Conservation (phyloP, 2,113 vertebrate species). For the Syngnathus floridae region DNA sequence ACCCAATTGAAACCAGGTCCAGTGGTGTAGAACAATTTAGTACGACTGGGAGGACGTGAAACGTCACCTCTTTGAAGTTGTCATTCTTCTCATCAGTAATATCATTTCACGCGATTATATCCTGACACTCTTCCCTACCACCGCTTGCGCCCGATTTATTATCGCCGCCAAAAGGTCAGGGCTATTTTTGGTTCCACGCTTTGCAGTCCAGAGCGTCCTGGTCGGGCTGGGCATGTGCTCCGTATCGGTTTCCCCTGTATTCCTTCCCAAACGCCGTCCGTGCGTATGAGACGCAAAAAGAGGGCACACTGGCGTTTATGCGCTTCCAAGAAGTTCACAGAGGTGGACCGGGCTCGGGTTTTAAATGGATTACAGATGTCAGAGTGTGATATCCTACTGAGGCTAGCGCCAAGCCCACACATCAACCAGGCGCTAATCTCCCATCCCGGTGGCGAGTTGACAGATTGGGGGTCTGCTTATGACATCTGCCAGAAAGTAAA, state of each 20-base stretch:
- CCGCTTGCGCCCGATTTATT: slow-evolving; percentile 19
- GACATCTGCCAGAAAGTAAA: slow-evolving; percentile 25
- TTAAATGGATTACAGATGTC: slow-evolving; percentile 18
- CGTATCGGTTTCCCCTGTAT: background rate
- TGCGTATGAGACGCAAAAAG: background rate
- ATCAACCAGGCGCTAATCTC: slow-evolving; percentile 41
- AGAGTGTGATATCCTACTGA: slow-evolving; percentile 26
- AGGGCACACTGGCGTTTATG: background rate
- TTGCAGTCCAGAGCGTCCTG: slow-evolving; percentile 26
- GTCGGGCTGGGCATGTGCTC: slow-evolving; percentile 9
- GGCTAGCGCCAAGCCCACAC: slow-evolving; percentile 22
- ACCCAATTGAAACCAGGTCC: too few relatives aligned
- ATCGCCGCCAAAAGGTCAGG: slow-evolving; percentile 56
- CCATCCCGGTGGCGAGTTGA: slow-evolving; percentile 31
- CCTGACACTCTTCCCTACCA: background rate
- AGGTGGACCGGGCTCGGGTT: slow-evolving; percentile 12
- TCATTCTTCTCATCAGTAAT: background rate
- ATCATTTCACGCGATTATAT: background rate
- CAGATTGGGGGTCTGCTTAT: slow-evolving; percentile 3
- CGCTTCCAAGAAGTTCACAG: slow-evolving; percentile 11
- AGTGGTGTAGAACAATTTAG: background rate
- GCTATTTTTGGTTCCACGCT: slow-evolving; percentile 55
- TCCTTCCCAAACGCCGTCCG: background rate
- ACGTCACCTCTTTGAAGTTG: background rate
- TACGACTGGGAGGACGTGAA: background rate